phyloP scores from a whole-genome alignment of 2,888 invertebrate species.

The Odontothrips loti region DNA sequence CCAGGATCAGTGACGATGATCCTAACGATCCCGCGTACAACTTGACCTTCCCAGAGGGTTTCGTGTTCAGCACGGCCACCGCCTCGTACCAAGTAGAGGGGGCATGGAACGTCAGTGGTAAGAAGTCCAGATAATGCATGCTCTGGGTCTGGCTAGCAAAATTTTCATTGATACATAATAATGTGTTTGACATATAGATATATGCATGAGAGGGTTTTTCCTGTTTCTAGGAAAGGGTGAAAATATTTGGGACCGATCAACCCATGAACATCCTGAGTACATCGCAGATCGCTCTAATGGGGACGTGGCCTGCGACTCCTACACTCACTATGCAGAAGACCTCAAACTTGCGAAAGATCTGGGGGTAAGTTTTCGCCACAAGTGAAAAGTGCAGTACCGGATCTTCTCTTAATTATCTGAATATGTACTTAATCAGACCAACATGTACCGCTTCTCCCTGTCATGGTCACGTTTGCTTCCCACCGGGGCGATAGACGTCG shows the following conservation, averaged over 20 bases:
- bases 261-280: conserved; percentile 52
- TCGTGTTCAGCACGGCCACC: conserved; percentile 58
- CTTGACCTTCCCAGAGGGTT: conserved; percentile 51
- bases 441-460: conserved; percentile 67
- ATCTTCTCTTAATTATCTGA: not conserved
- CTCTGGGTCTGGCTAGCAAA: too few relatives aligned
- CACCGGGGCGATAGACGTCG: conserved; percentile 58
- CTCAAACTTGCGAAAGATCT: conserved; percentile 54
- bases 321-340: conserved; percentile 59
- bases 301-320: conserved; percentile 62
- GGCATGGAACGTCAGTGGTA: conserved; percentile 52
- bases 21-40: too few relatives aligned
- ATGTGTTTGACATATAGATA: too few relatives aligned
- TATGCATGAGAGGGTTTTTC: not conserved
- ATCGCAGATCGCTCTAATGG: conserved; percentile 56
- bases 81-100: conserved; percentile 56
- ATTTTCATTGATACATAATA: too few relatives aligned
- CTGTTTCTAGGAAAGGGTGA: conserved; percentile 55
- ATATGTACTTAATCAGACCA: conserved; percentile 36
- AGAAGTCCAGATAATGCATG: conserved; percentile 28
- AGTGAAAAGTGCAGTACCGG: not conserved
- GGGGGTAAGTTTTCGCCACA: conserved; percentile 45
- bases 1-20: too few relatives aligned
- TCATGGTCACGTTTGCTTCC: conserved; percentile 74
- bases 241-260: conserved; percentile 63